Percentiles rank a stretch among this genome's conserved stretches.
phyloP scores from a whole-genome alignment of 2,888 invertebrate genomes.

The Ligdia adustata region DNA sequence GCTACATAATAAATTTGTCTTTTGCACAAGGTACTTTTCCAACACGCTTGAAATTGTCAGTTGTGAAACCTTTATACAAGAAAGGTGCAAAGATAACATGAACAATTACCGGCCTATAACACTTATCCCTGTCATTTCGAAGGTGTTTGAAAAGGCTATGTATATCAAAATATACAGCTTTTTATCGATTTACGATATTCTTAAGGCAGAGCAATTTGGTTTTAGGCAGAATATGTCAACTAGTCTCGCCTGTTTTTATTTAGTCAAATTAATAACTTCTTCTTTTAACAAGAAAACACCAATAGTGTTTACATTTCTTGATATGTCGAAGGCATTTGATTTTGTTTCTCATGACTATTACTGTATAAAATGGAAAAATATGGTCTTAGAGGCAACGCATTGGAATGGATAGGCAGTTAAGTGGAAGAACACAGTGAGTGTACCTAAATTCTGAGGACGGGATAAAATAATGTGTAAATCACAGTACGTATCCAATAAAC shows the following conservation, averaged over 20 bases:
- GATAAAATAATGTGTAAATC: too few species aligned
- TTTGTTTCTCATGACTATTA: too few species aligned
- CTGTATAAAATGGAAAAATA: too few species aligned
- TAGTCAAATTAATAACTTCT: neutral
- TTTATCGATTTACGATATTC: neutral
- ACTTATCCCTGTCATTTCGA: neutral
- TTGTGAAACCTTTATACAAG: neutral
- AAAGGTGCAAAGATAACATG: neutral
- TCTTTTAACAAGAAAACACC: neutral
- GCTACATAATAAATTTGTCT: neutral
- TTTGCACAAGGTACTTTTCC: neutral
- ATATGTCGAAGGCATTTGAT: slow-evolving; percentile 6
- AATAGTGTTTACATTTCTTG: neutral
- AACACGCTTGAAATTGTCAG: neutral
- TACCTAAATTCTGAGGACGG: too few species aligned
- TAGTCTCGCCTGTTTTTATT: neutral
- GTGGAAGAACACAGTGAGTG: too few species aligned
- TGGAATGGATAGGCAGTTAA: too few species aligned
- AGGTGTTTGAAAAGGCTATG: neutral
- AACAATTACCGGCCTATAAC: neutral
- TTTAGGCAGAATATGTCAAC: neutral
- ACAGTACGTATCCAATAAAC: too few species aligned
- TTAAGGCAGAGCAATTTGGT: neutral
- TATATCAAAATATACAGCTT: neutral
- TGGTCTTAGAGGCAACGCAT: too few species aligned